Evolutionary conservation across 2,113 vertebrate species (phyloP).

Genomic region (Solea solea): DNA sequence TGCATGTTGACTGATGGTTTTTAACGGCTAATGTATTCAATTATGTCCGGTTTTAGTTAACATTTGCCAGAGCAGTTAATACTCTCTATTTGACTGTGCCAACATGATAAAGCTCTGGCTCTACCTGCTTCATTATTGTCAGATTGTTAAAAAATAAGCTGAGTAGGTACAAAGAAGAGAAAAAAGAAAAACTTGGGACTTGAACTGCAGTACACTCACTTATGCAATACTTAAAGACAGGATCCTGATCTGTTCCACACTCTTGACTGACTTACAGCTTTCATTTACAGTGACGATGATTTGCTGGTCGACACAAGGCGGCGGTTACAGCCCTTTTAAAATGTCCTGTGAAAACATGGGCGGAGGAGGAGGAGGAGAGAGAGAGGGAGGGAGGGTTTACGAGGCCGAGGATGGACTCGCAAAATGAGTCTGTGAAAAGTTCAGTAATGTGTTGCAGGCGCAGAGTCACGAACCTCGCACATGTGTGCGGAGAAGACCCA

Average conservation of each 20-base stretch:
- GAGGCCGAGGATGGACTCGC: constrained; percentile 44
- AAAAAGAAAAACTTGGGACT: too few species aligned
- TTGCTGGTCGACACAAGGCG: constrained; percentile 21
- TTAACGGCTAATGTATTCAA: constrained; percentile 27
- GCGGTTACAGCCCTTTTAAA: constrained; percentile 38
- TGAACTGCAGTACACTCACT: too few species aligned
- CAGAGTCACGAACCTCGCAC: constrained; percentile 12
- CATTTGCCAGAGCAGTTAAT: constrained; percentile 30
- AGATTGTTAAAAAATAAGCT: constrained; percentile 18
- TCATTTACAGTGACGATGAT: constrained; percentile 44
- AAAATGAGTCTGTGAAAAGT: constrained; percentile 47
- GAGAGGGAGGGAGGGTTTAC: constrained; percentile 37
- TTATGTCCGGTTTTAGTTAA: constrained; percentile 33
- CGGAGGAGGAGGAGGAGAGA: neutral
- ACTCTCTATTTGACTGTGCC: constrained; percentile 47
- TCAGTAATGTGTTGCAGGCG: constrained; percentile 26
- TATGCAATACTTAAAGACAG: neutral
- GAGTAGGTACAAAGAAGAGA: neutral
- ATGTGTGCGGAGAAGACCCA: constrained; percentile 12
- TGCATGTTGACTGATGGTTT: constrained; percentile 5
- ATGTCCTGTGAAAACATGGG: constrained; percentile 34
- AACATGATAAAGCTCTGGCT: constrained; percentile 36
- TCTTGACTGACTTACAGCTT: neutral
- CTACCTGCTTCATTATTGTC: constrained; percentile 26
- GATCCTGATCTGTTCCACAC: neutral